These are phyloP conservation scores for Manis pentadactyla DNA, from an alignment of 2,797 vertebrate species.

Conservation along the genomic window DNA sequence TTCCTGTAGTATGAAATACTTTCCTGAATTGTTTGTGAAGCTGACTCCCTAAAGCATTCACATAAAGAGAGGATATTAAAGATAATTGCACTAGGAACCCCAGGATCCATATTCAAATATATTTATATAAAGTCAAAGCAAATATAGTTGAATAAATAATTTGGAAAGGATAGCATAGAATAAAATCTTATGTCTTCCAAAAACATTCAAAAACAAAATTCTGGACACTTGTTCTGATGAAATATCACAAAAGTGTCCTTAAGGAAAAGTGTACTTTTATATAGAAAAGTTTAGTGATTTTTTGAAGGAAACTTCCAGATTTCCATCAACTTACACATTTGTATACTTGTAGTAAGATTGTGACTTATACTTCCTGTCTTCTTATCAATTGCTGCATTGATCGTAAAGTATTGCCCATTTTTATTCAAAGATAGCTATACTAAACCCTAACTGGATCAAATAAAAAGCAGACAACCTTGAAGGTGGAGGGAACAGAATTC, in stretches of 20 bases:
- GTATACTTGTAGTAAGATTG: not conserved
- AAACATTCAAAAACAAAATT: not conserved
- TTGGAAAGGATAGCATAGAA: not conserved
- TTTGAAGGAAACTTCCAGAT: not conserved
- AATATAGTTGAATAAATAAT: not conserved
- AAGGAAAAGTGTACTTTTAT: not conserved
- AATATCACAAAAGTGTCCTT: not conserved
- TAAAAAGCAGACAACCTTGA: slow-evolving; percentile 78
- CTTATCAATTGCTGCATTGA: slow-evolving; percentile 19
- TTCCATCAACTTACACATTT: not conserved
- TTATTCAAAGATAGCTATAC: slow-evolving; percentile 44
- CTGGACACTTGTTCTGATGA: not conserved
- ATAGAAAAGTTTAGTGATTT: not conserved
- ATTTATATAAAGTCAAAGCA: not conserved
- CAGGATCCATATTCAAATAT: not conserved
- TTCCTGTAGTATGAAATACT: not conserved
- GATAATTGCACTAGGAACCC: not conserved
- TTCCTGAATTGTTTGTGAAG: not conserved
- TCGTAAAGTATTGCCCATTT: slow-evolving; percentile 57
- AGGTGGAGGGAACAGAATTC: slow-evolving; percentile 64
- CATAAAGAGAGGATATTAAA: not conserved
- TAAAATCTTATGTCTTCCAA: too few relatives aligned
- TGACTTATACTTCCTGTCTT: slow-evolving; percentile 33
- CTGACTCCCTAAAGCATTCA: not conserved
- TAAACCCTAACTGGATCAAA: slow-evolving; percentile 61